Evolutionary conservation across 1,140 invertebrate genomes (phyloP).

Genomic region (Mizuhopecten yessoensis): DNA sequence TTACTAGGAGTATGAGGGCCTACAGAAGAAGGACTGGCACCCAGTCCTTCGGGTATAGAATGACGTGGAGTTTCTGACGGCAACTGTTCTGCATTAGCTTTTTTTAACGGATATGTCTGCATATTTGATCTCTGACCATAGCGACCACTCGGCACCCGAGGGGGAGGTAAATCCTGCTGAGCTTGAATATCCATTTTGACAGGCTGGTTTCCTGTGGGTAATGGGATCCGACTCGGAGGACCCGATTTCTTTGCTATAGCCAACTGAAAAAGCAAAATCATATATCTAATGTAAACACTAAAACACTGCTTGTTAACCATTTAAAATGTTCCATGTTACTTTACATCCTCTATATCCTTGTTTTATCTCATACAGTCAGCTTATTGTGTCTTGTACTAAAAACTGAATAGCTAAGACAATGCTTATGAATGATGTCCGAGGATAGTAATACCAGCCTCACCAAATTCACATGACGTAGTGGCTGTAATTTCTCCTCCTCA

Average conservation of each 20-base stretch:
- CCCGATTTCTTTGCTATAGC: constrained; percentile 69
- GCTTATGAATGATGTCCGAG: too few species aligned
- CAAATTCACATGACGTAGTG: constrained; percentile 73
- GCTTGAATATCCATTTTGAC: constrained; percentile 53
- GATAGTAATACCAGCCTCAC: constrained; percentile 51
- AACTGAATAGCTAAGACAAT: too few species aligned
- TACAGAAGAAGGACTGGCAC: neutral
- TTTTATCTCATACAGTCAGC: too few species aligned
- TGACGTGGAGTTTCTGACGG: constrained; percentile 27
- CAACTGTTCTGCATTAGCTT: constrained; percentile 58
- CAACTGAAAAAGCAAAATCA: constrained; percentile 58
- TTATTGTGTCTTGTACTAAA: too few species aligned
- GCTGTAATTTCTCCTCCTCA: constrained; percentile 75
- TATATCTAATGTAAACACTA: neutral
- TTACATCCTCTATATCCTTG: too few species aligned
- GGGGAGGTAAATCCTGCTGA: constrained; percentile 50
- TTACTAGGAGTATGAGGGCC: neutral
- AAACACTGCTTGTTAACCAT: neutral
- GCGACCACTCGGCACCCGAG: constrained; percentile 51
- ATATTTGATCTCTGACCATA: constrained; percentile 40
- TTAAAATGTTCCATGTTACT: too few species aligned
- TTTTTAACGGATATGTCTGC: constrained; percentile 57
- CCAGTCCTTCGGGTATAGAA: neutral
- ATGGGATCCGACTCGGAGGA: constrained; percentile 74
- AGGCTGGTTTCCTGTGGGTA: constrained; percentile 72